Evolutionary conservation across 2,113 vertebrate species (phyloP).

Genomic region (Bettongia penicillata): DNA sequence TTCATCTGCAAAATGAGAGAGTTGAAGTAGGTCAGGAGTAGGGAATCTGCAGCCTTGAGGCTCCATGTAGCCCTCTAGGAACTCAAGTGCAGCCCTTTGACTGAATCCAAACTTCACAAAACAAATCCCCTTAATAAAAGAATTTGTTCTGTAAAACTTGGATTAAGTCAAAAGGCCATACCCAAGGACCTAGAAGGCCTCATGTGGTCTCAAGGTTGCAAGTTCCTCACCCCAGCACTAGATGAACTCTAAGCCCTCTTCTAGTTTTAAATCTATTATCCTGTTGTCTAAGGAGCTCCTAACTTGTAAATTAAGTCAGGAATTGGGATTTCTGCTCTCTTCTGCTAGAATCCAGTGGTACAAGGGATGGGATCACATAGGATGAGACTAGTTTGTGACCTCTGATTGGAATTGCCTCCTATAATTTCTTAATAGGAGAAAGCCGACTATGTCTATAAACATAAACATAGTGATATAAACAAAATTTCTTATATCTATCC

Average conservation of each 20-base stretch:
- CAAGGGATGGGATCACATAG: conserved; percentile 4
- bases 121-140: too few species aligned
- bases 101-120: too few species aligned
- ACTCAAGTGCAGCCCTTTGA: too few species aligned
- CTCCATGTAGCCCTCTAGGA: too few species aligned
- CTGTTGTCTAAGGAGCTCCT: not conserved
- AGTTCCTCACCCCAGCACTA: not conserved
- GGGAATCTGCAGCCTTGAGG: too few species aligned
- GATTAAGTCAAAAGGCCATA: too few species aligned
- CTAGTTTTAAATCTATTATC: not conserved
- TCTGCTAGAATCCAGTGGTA: conserved; percentile 19
- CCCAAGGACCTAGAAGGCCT: too few species aligned
- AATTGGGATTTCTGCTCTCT: not conserved
- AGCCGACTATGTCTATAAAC: not conserved
- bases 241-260: not conserved
- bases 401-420: conserved; percentile 43
- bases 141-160: too few species aligned
- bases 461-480: not conserved
- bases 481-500: not conserved
- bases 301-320: not conserved
- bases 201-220: too few species aligned
- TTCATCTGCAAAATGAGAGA: not conserved
- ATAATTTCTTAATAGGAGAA: not conserved
- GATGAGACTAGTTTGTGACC: conserved; percentile 39
- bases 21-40: not conserved